Base-by-base conservation (phyloP, 2,113 vertebrate species). In the Fregata magnificens region DNA sequence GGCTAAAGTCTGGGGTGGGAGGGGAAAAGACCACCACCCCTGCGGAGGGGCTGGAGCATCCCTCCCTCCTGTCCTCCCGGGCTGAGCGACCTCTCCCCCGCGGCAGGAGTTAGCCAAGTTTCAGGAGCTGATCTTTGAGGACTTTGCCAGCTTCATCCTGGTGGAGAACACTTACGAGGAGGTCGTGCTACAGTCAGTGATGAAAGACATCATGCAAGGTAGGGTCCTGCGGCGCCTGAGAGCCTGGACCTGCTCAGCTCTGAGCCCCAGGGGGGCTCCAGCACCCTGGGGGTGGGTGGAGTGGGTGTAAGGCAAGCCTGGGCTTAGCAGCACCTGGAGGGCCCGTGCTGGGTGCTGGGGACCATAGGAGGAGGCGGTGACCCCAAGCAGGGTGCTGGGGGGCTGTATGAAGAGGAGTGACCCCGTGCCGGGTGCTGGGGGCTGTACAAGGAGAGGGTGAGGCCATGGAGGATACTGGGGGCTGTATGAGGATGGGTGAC, bases 141-240 rank as follows among this genome's bases (percentile, higher is more conserved):
- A 99, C 96, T 99, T 99, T 31, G 99, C 99, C 79, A 98, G 92
- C 65, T 99, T 99, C 97, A 98, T 99, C 89, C 98, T 99, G 93
- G 99, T 99, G 95, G 99, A 99, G 90, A 99, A 99, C 94, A 98
- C 99, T 0, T 99, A 99, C 0, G 99, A 99, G 96, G 99, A 99
- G 97, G 99, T 99, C 20, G 99, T 99, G 88, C 97, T 99, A 20
- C 99, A 99, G 97, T 99, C 99, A 0, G 99, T 99, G 93, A 98
- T 99, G 98, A 99, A 99, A 93, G 99, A 99, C 95, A 99, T 99
- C 84, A 98, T 99, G 98, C 99, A 99, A 98, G 99, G 99, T 99
- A 93, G 96, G 99, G 45, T 3, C 11, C 62, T 1, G 11, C 1
- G 1, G 55, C 1, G 2, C 26, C 2, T 2, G 9, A n/a, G 58